Base-by-base conservation (phyloP, 1,140 invertebrate species). In the Bicyclus anynana region DNA sequence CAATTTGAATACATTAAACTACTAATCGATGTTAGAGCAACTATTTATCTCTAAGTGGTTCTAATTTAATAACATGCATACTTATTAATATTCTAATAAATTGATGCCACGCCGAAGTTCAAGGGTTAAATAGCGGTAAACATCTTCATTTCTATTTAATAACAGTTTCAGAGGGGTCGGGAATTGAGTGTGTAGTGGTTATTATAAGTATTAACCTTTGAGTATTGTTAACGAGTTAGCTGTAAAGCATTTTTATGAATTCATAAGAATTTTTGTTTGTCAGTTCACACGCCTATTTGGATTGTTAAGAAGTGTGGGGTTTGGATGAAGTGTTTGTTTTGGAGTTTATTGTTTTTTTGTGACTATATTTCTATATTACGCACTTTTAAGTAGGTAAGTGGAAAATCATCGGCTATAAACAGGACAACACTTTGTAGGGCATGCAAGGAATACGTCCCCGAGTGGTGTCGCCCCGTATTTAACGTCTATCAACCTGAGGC, bases 41-140 rank as follows among this genome's bases (percentile, higher is more conserved):
- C 16, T 20, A 20, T 44, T 44, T 17, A 17, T n/a, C 16, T 44
- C 20, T 14, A 44, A 38, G 17, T n/a, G 40, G 10, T 44, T 27
- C 44, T 27, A 47, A 7, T 48, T 33, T 49, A 59, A 59, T 59
- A 51, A 59, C 49, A 58, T 59, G 49, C 57, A 48, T 59, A 37
- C 42, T 13, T 20, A 53, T 52, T 55, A 51, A 49, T 57, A 57
- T 53, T 18, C 35, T 42, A 53, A 77, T 69, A 72, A 83, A 83
- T 83, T 81, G 74, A 80, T 79, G 13, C 49, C 53, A 53, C 64
- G 42, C 18, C 40, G 20, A 20, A 62, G 77, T 71, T 71, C 69
- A 81, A 85, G 80, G 80, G 84, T 85, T 87, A 84, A 86, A 63
- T 74, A 59, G 71, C 59, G 71, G 74, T 72, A 82, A 87, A 85